A percentile compares a stretch with the other conserved stretches of the same genome.
Evolutionary conservation across 2,113 vertebrate genomes (phyloP).

Genomic region (Spermophilus dauricus): DNA sequence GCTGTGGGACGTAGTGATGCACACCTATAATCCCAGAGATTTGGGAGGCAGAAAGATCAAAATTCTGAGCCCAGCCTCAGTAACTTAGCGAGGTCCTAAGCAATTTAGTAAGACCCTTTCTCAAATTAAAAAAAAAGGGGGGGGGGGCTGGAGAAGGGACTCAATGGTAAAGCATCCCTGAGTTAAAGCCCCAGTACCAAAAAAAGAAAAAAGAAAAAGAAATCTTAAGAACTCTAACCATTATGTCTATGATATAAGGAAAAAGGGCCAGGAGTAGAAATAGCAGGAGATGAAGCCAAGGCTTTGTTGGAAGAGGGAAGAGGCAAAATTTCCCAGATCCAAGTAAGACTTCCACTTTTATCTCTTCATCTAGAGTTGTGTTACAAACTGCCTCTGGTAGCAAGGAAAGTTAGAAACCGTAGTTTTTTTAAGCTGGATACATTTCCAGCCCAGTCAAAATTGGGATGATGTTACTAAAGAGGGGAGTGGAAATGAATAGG

Average conservation of each 20-base stretch:
- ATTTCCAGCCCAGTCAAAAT: constrained; percentile 7
- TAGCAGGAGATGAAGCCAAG: neutral
- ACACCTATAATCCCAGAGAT: too few species aligned
- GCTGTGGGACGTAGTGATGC: too few species aligned
- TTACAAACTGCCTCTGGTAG: neutral
- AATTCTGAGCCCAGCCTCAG: too few species aligned
- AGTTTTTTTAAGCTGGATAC: neutral
- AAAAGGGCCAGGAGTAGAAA: neutral
- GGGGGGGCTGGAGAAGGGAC: too few species aligned
- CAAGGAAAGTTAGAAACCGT: neutral
- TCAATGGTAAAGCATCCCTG: too few species aligned
- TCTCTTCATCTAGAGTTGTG: neutral
- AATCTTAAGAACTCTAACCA: neutral
- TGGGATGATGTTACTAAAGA: neutral
- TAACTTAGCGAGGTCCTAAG: too few species aligned
- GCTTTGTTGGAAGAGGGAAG: neutral
- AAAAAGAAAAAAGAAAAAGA: too few species aligned
- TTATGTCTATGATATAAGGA: neutral
- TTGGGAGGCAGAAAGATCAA: too few species aligned
- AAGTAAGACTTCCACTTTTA: neutral
- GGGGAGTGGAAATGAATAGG: neutral
- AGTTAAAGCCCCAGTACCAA: too few species aligned
- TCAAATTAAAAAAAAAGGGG: too few species aligned
- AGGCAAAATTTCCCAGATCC: neutral
- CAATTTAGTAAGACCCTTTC: too few species aligned